Evolutionary conservation across 2,797 vertebrate genomes (phyloP).

Genomic region (Salarias fasciatus): DNA sequence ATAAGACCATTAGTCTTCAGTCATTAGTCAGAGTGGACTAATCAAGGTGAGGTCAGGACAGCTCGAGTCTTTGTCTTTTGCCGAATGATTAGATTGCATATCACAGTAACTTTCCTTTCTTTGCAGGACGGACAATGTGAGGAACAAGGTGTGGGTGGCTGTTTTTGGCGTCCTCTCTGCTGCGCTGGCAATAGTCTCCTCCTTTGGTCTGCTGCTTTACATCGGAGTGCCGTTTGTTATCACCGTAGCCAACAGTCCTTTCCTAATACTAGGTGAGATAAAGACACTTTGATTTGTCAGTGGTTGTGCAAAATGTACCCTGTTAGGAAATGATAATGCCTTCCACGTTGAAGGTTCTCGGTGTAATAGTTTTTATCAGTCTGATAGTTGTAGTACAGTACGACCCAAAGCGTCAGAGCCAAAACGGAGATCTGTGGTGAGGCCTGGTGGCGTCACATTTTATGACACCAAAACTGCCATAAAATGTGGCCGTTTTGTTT

Average conservation of each 20-base stretch:
- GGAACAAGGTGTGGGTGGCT: conserved; percentile 86
- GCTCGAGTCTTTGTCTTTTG: not conserved
- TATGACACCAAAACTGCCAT: no score
- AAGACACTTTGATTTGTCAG: not conserved
- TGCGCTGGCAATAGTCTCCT: conserved; percentile 83
- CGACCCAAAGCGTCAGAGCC: no score
- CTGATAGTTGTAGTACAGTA: no score
- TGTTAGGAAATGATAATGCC: no score
- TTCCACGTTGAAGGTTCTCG: no score
- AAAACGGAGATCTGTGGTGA: no score
- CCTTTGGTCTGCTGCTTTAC: conserved; percentile 85
- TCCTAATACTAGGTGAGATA: conserved; percentile 88
- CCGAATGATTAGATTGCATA: not conserved
- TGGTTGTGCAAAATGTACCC: no score
- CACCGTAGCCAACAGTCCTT: conserved; percentile 84
- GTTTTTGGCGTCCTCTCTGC: conserved; percentile 81
- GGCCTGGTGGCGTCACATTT: no score
- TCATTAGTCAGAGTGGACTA: no score
- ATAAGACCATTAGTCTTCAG: no score
- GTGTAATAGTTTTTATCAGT: no score
- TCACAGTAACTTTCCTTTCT: not conserved
- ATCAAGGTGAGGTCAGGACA: no score
- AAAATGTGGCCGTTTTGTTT: not conserved
- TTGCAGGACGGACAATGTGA: conserved; percentile 80
- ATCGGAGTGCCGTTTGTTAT: conserved; percentile 83